Evolutionary conservation across 2,113 vertebrate species (phyloP).

Genomic region (human): DNA sequence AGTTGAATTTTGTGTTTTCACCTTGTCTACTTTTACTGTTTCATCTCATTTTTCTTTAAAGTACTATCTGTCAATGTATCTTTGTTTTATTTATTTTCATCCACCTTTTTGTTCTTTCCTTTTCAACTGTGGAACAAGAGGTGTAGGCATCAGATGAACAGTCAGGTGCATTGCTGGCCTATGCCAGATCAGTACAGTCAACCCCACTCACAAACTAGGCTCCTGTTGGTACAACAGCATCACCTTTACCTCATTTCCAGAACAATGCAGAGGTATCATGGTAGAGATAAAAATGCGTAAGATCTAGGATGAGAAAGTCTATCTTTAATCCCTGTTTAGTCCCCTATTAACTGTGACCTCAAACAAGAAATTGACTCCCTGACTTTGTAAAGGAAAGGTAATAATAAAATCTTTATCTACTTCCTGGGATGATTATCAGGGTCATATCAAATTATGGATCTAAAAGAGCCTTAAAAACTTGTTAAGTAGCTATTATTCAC

Average conservation of each 20-base stretch:
- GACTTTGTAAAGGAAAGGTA: constrained; percentile 25
- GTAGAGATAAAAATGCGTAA: background rate
- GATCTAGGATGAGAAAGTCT: constrained; percentile 9
- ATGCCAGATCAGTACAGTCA: background rate
- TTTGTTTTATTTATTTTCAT: constrained; percentile 71
- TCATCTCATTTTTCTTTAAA: constrained; percentile 70
- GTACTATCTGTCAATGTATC: constrained; percentile 34
- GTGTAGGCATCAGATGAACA: background rate
- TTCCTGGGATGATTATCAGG: background rate
- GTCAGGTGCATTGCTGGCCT: background rate
- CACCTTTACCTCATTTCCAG: background rate
- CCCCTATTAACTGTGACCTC: constrained; percentile 4
- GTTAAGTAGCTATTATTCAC: background rate
- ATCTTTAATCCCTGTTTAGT: constrained; percentile 1
- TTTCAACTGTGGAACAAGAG: constrained; percentile 35
- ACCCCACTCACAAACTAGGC: background rate
- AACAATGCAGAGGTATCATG: background rate
- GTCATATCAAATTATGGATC: background rate
- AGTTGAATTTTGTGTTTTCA: constrained; percentile 64
- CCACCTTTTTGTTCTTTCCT: constrained; percentile 56
- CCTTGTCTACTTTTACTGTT: constrained; percentile 63
- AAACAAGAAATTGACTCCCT: background rate
- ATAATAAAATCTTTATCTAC: background rate
- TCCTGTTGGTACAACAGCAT: background rate
- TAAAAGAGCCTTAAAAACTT: background rate